A percentile compares a stretch with the other conserved stretches of the same genome.
Evolutionary conservation across 2,888 invertebrate genomes (phyloP).

Genomic region (Eilema sororculum): DNA sequence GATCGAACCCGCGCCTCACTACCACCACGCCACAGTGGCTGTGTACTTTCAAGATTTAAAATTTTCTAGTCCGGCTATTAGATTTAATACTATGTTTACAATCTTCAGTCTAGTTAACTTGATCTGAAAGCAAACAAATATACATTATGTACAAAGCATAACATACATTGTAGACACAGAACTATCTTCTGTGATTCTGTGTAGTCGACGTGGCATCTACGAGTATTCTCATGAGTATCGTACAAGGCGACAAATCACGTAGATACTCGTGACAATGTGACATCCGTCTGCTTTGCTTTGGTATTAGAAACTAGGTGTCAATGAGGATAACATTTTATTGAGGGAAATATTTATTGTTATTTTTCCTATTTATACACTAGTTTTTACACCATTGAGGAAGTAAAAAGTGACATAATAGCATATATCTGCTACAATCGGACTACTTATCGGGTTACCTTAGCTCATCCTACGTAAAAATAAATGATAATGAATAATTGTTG

Average conservation of each 20-base stretch:
- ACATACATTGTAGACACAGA: neutral
- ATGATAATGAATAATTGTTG: too few relatives aligned
- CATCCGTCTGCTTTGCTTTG: neutral
- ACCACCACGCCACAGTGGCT: too few relatives aligned
- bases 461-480: neutral
- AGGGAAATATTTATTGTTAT: neutral
- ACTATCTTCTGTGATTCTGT: neutral
- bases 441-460: too few relatives aligned
- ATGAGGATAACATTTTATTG: neutral
- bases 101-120: neutral
- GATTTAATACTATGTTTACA: neutral
- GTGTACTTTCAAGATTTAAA: too few relatives aligned
- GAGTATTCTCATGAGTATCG: constrained; percentile 10
- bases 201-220: neutral
- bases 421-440: neutral
- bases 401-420: neutral
- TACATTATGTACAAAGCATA: neutral
- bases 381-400: too few relatives aligned
- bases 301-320: constrained; percentile 3
- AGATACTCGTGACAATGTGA: constrained; percentile 7
- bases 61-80: neutral
- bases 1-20: too few relatives aligned
- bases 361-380: neutral
- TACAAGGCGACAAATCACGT: constrained; percentile 20
- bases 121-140: neutral